Base-by-base conservation (phyloP, 1,140 invertebrate genomes). In the Parapsyche elsis region DNA sequence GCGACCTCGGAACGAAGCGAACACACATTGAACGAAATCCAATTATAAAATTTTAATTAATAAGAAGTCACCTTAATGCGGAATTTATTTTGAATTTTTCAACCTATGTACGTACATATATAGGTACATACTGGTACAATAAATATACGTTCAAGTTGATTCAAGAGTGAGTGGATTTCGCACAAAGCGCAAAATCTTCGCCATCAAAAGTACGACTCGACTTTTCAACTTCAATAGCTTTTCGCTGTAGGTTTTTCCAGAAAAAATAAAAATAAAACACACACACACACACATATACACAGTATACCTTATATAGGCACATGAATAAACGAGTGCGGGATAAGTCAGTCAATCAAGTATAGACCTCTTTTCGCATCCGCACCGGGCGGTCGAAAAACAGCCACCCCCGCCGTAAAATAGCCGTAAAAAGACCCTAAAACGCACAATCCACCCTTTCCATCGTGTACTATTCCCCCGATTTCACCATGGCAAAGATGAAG, bases 331-430 rank as follows among this genome's bases (percentile, higher is more conserved):
- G 16, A 23, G 23, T 10, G n/a, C 44, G 53, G 53, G 53, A 75
- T 75, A 75, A 75, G 73, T 30, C 73, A 57, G 73, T 75, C 73
- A 59, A 75, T 75, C 73, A 67, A 67, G 64, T 67, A 23, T 30
- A n/a, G 24, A n/a, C 19, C 23, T 75, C 24, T 75, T 53, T 75
- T 45, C 38, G n/a, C 30, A 38, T 38, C 30, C 30, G 30, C 30
- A 38, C 30, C 7, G 30, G 30, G 30, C 7, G 30, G 30, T 38
- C 30, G 30, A 38, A 38, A 53, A 16, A 53, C 5, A 53, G 16
- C 49, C 61, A 26, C 73, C 23, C 21, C 12, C 9, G 24, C n/a
- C 19, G 44, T 75, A 75, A 75, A 75, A 23, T 75, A 9, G 73
- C 23, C 26, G 44, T 75, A 75, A 75, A 75, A 75, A 75, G 21